Evolutionary conservation across 2,113 vertebrate species (phyloP), one percentile per base, ranked within the genome.

Genomic region (Madoqua kirkii): DNA sequence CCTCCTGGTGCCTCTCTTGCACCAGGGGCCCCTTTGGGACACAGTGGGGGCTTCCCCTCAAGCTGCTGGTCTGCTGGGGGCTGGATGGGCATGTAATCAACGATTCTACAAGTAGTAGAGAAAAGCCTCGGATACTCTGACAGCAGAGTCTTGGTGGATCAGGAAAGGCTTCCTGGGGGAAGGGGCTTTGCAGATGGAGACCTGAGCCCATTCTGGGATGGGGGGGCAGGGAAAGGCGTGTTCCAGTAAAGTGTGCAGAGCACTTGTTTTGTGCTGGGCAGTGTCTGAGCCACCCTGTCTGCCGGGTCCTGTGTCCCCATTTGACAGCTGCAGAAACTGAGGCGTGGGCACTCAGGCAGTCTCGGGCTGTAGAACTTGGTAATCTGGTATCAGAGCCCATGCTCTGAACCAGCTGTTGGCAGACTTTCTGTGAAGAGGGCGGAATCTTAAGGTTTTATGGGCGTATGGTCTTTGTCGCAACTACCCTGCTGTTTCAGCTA

Each of bases 241-340:
- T 27, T 55, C 48, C 27, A 2, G 29, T 7, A 2, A 4, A 1
- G 0, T 45, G 60, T 23, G 13, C 4, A 21, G 57, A 36, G 52
- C 31, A 2, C 13, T 60, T 7, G 67, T 7, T 23, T 23, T 54
- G 6, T 43, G 19, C 13, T 2, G 5, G 21, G 16, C 7, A 3
- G 29, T 21, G 91, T 74, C 60, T 11, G 27, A 1, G n/a, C 29
- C 7, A 16, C 31, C 31, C 7, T 14, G 10, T n/a, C 81, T 64
- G 21, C 59, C 10, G 0, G 11, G 74, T 9, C 17, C 74, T 3
- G 19, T 2, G 17, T 60, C 11, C 78, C 15, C 12, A 29, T 40
- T 62, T 0, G 1, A 9, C 14, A 57, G 57, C 11, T 50, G 19
- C 33, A n/a, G 33, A 50, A 57, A 27, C 14, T 0, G 5, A 54